Base-by-base conservation (phyloP, 1,140 invertebrate species). In the Thaumatotibia leucotreta region DNA sequence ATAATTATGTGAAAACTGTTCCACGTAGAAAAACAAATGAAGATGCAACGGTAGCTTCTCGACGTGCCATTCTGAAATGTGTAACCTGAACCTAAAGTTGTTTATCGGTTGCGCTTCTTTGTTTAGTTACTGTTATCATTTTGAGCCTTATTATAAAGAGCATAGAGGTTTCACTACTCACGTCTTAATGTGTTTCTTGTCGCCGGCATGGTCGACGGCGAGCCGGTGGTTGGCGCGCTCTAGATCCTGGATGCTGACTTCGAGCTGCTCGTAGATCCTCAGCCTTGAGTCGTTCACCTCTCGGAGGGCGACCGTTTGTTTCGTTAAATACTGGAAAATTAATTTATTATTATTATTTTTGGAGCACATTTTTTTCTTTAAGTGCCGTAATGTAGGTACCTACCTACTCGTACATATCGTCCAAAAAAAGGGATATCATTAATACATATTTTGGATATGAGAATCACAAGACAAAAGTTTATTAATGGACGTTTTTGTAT, bases 211-310 rank as follows among this genome's bases (percentile, higher is more conserved):
- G 75, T 99, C 97, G 74, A 96, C 92, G 5, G 93, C 93, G 6
- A 98, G 92, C 73, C 96, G 93, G 84, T 97, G 96, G 92, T 98
- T 98, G 50, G 94, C 94, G 62, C 96, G 94, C 92, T 99, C 98
- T 81, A 98, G 92, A 73, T 98, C 97, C 82, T 97, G 96, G 64
- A 97, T 96, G 82, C 95, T 97, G 33, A 97, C 94, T 92, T 99
- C 98, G 17, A 99, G 91, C 81, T 98, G 97, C 80, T 99, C 98
- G 89, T 98, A 98, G 73, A 98, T 96, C 77, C 96, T 94, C 66
- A 98, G 91, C 70, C 97, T 93, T 1, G 96, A 97, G 82, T 98
- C 97, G 82, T 97, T 97, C n/a, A 97, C 97, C 87, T 98, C 97
- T 58, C 96, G 93, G 65, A 98, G 92, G 6, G 97, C 96, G 65